Evolutionary conservation across 2,888 invertebrate species (phyloP), one percentile per base, ranked within the genome.

Genomic region (Lithophane socia): DNA sequence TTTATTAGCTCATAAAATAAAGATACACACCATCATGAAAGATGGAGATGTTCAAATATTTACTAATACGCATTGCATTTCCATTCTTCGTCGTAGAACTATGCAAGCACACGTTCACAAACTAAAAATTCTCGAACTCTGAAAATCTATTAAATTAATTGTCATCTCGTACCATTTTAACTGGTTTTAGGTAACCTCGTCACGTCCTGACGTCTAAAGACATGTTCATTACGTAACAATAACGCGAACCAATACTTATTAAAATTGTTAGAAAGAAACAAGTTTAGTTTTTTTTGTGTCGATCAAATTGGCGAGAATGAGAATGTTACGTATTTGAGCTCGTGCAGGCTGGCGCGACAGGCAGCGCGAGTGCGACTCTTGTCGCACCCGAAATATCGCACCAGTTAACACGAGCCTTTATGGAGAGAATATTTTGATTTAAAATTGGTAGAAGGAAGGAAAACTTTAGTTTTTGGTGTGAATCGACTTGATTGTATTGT

Each of bases 261-360:
- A 75, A 83, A 80, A 80, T 74, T 70, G 74, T 52, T 76, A 63
- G 4, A 21, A 70, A 65, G 63, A 79, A 87, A 87, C 80, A 37
- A 78, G 84, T 87, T 78, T 65, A 0, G 3, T 67, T 49, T 65
- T 73, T 76, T 75, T 74, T 67, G 63, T 49, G 58, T 37, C 49
- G 37, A 64, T 70, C 65, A 37, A 37, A 61, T 65, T 63, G 71
- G 42, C 63, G 64, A 71, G 61, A 79, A 65, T 56, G 58, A 71
- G 54, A 79, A 67, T 68, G 42, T 86, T 76, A 75, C 72, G 76
- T 73, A 75, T 79, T 77, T 37, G 3, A 3, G 37, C 37, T 37
- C 37, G 37, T 37, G 37, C 2, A 37, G 37, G 3, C 37, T 37
- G 37, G 37, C 37, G 29, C 29, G 29, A 29, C 29, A 29, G 29